Conservation (phyloP, 2,113 vertebrate genomes). For the Hiodon alosoides region DNA sequence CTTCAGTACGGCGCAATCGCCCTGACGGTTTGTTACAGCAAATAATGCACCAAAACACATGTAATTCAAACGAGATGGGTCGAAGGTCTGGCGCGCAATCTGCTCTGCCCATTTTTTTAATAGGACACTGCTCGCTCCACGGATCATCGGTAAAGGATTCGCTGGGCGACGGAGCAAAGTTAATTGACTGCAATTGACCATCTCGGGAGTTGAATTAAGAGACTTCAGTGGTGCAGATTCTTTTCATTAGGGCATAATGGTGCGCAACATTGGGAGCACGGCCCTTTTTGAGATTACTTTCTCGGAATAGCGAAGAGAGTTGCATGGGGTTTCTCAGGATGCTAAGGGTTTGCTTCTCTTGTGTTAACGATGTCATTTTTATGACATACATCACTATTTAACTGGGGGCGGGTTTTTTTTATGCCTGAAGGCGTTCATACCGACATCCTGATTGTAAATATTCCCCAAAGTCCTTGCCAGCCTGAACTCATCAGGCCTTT, state of each 20-base stretch:
- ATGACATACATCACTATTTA: neutral
- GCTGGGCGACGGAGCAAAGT: conserved; percentile 26
- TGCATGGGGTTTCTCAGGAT: neutral
- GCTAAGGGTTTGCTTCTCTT: neutral
- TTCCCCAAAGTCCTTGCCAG: too few species aligned
- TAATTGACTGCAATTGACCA: conserved; percentile 33
- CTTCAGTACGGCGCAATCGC: neutral
- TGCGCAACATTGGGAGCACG: conserved; percentile 8
- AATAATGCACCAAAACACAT: too few species aligned
- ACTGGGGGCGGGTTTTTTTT: neutral
- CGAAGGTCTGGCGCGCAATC: neutral
- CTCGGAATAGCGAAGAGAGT: conserved; percentile 14
- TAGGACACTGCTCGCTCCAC: neutral
- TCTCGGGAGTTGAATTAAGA: conserved; percentile 17
- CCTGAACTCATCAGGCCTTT: too few species aligned
- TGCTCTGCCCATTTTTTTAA: neutral
- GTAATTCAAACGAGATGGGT: neutral
- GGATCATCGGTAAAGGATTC: conserved; percentile 22
- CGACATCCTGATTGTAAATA: too few species aligned
- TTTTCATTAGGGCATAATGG: conserved; percentile 41
- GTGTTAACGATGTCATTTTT: neutral
- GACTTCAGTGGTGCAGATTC: conserved; percentile 24
- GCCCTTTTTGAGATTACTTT: conserved; percentile 26
- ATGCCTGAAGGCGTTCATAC: neutral
- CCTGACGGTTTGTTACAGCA: neutral